Base-by-base conservation (phyloP, 2,113 vertebrate genomes). In the Forbesichthys papilliferus region DNA sequence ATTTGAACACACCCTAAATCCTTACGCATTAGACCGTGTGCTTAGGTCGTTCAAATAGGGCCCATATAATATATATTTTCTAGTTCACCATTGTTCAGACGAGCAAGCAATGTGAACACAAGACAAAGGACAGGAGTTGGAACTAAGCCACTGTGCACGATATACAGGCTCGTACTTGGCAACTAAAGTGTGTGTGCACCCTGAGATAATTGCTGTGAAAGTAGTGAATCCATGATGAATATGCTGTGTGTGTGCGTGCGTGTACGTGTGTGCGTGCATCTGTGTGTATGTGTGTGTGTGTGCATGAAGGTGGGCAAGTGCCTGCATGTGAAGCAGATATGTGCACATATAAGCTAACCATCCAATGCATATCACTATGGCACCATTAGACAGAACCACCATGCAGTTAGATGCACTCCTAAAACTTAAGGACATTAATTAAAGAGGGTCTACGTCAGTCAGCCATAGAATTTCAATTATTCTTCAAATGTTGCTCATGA, bases 381-480 rank as follows among this genome's bases (percentile, higher is more conserved):
- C 36, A 42, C 36, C 36, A 6, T 42, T 42, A 8, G 4, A 42
- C 36, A 42, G 36, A 6, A 42, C 36, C 4, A 42, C 36, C 36
- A 42, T 42, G 4, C 36, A 42, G 36, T 42, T 42, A 6, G 36
- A 5, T 42, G 4, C 36, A 5, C 36, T 42, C 36, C 36, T 42
- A 42, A 4, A 81, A 64, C 76, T 75, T 79, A 59, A 64, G 52
- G 78, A 84, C 86, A 87, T 84, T 84, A 84, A 89, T 89, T 85
- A 89, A 80, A 48, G 65, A 56, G 60, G 73, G 64, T 76, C 69
- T 77, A 82, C 87, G 83, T 87, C 84, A 86, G 87, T 87, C 84
- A 85, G 80, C 82, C 82, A 87, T 85, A 85, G 82, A 88, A 87
- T 90, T 88, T 87, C 87, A 87, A 87, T 89, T 89, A 86, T 80